A percentile compares a stretch with the other conserved stretches of the same genome.
These are phyloP conservation scores for Ferdinandea cuprea DNA, from an alignment of 2,888 invertebrate genomes.

Conservation along the genomic window DNA sequence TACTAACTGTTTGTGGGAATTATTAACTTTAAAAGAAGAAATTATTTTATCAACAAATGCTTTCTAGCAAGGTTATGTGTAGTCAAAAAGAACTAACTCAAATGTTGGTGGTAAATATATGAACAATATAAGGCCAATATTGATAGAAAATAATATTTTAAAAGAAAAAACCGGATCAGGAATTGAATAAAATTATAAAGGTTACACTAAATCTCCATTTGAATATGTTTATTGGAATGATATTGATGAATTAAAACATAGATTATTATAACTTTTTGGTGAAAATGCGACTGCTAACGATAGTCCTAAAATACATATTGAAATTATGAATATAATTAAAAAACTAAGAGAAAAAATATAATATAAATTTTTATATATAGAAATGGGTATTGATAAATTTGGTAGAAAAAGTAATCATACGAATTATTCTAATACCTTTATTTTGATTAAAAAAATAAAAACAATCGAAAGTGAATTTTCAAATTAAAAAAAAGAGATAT, in stretches of 20 bases:
- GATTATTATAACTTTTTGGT: slow-evolving; percentile 30
- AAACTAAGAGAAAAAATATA: slow-evolving; percentile 29
- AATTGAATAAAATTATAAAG: slow-evolving; percentile 28
- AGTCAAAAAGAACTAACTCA: neutral
- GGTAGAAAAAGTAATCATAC: slow-evolving; percentile 21
- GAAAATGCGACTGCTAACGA: slow-evolving; percentile 29
- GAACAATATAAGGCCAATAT: slow-evolving; percentile 27
- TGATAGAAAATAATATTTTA: slow-evolving; percentile 17
- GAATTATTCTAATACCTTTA: too few relatives aligned
- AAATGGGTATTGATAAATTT: slow-evolving; percentile 18
- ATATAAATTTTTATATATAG: slow-evolving; percentile 17
- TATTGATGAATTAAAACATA: slow-evolving; percentile 23
- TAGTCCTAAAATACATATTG: slow-evolving; percentile 27
- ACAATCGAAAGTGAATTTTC: slow-evolving; percentile 25
- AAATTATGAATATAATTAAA: slow-evolving; percentile 21
- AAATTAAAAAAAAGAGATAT: too few relatives aligned
- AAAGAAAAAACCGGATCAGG: slow-evolving; percentile 13
- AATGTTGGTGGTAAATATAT: slow-evolving; percentile 2
- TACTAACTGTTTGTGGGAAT: slow-evolving; percentile 18
- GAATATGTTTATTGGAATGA: slow-evolving; percentile 28
- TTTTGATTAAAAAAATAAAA: slow-evolving; percentile 7
- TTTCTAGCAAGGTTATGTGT: neutral
- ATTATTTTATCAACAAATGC: slow-evolving; percentile 18
- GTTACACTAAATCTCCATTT: slow-evolving; percentile 25
- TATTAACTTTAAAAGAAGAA: slow-evolving; percentile 27